Conservation (phyloP, 2,113 vertebrate genomes). For the Sciurus niger region DNA sequence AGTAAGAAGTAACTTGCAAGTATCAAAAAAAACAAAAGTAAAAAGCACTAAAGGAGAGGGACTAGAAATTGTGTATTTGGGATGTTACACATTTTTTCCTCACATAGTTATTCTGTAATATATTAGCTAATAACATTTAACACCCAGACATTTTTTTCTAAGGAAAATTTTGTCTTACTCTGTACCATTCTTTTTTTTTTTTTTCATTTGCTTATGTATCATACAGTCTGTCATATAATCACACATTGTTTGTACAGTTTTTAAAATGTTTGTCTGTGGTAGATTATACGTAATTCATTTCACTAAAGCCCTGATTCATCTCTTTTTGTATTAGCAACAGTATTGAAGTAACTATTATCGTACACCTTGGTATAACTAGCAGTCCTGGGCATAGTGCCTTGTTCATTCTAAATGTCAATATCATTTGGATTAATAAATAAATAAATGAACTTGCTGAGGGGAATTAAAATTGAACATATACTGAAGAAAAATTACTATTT, state of each 20-base stretch:
- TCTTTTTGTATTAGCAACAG: not conserved
- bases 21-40: conserved; percentile 27
- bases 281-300: conserved; percentile 25
- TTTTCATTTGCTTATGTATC: not conserved
- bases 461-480: conserved; percentile 49
- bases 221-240: conserved; percentile 2
- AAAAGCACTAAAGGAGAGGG: not conserved
- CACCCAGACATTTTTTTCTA: not conserved
- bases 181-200: not conserved
- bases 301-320: not conserved
- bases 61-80: not conserved
- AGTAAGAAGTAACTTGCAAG: conserved; percentile 1
- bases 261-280: conserved; percentile 58
- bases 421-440: conserved; percentile 59
- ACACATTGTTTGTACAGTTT: not conserved
- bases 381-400: conserved; percentile 5
- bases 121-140: conserved; percentile 60
- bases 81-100: conserved; percentile 38
- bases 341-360: conserved; percentile 35
- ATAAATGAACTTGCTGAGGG: conserved; percentile 35
- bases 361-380: not conserved
- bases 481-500: conserved; percentile 30
- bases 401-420: conserved; percentile 55
- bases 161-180: not conserved
- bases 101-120: not conserved